Evolutionary conservation across 2,797 vertebrate genomes (phyloP).

Genomic region (Steatocranus sp.): DNA sequence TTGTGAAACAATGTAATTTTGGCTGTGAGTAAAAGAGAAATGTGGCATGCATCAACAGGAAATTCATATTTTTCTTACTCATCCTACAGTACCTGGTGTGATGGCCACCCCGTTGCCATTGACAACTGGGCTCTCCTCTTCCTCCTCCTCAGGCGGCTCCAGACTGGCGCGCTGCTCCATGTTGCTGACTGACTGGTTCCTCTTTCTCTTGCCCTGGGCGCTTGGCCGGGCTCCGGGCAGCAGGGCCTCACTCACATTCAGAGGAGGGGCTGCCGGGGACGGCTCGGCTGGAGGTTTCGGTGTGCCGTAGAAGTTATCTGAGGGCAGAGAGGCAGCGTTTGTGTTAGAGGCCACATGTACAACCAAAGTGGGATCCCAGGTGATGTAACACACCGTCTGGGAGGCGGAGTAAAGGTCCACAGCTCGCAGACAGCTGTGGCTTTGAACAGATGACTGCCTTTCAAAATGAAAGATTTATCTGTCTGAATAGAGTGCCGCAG

Average conservation of each 20-base stretch:
- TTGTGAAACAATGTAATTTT: slow-evolving; percentile 4
- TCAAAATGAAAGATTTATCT: not conserved
- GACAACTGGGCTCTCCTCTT: slow-evolving; percentile 92
- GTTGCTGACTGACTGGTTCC: slow-evolving; percentile 99
- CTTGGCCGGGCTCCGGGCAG: slow-evolving; percentile 96
- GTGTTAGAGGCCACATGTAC: not conserved
- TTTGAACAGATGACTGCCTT: not conserved
- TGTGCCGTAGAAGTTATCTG: slow-evolving; percentile 99
- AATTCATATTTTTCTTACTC: not conserved
- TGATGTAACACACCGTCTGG: not conserved
- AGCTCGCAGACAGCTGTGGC: not conserved
- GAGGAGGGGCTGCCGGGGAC: slow-evolving; percentile 84
- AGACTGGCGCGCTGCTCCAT: slow-evolving; percentile 97
- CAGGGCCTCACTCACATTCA: slow-evolving; percentile 98
- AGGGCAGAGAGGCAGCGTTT: not conserved
- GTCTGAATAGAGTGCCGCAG: not conserved
- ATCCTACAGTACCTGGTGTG: slow-evolving; percentile 84
- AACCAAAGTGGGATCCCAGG: not conserved
- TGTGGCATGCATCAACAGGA: not conserved
- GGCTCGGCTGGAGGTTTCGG: slow-evolving; percentile 97
- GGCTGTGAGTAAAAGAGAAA: not conserved
- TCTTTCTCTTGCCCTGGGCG: slow-evolving; percentile 95
- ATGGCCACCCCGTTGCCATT: slow-evolving; percentile 92
- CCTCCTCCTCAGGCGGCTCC: slow-evolving; percentile 85
- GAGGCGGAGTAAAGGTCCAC: not conserved